Evolutionary conservation across 2,113 vertebrate genomes (phyloP), one percentile per base, ranked within the genome.

Genomic region (Halichoerus grypus): DNA sequence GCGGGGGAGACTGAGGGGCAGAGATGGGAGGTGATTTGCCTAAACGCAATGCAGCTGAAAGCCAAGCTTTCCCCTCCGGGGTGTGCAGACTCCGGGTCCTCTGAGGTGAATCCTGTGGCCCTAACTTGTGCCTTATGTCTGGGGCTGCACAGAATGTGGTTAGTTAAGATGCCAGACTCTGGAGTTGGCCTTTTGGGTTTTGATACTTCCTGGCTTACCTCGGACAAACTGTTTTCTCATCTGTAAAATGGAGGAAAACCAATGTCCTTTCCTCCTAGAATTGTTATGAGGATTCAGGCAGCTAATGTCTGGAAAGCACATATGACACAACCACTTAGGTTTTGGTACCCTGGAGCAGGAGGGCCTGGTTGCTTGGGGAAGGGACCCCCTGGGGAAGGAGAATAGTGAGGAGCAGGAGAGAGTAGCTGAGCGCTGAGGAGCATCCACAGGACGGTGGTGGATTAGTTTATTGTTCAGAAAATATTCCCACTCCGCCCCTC

Each of bases 211-310:
- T 67, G 67, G 69, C 31, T 65, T 76, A 26, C 61, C 26, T 80
- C 36, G 11, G 2, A n/a, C 46, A 57, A 83, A 36, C 74, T 95
- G 46, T 92, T 84, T 87, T 33, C 71, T 93, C 67, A 63, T 69
- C 24, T 76, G 4, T 61, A 77, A 86, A 28, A 49, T 63, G 28
- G 63, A 36, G 72, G 57, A 18, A 57, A 42, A 0, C 67, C 46
- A 33, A 24, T 31, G 19, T 8, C 7, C 8, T 82, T 88, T 53
- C 15, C 31, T 80, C 16, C 18, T 13, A 36, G 21, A 61, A 55
- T 63, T 51, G 21, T n/a, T 22, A 6, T 5, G 16, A 57, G 7
- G 67, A 65, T 33, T 53, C 36, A 63, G 33, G 46, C 36, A 59
- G 46, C n/a, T 61, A 19, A 5, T 21, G 18, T 36, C 16, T 21